phyloP scores from a whole-genome alignment of 2,797 vertebrate genomes.

The Iguana delicatissima region DNA sequence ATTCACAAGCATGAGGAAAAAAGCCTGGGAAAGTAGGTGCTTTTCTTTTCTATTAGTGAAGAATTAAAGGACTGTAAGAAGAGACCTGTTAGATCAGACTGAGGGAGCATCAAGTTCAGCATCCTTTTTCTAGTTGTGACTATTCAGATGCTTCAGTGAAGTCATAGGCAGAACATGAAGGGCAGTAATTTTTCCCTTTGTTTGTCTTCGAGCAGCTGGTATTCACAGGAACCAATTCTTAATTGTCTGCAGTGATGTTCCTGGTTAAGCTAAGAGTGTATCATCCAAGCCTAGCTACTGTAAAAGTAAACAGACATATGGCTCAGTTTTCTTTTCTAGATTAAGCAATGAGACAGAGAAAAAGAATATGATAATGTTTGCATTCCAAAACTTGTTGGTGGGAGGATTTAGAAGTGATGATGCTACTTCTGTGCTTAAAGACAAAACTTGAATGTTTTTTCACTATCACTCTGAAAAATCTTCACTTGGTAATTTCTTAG shows the following conservation, averaged over 20 bases:
- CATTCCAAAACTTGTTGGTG: not conserved
- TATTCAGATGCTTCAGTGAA: not conserved
- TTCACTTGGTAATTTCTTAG: not conserved
- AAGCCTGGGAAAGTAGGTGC: not conserved
- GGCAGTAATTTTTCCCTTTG: not conserved
- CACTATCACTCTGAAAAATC: not conserved
- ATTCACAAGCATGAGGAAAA: not conserved
- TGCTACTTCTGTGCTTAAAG: not conserved
- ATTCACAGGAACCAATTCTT: not conserved
- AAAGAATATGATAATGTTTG: not conserved
- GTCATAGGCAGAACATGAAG: not conserved
- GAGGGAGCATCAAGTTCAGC: not conserved
- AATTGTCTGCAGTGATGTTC: not conserved
- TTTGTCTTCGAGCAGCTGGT: not conserved
- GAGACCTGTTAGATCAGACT: not conserved
- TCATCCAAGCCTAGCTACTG: not conserved
- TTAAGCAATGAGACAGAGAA: not conserved
- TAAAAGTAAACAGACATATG: not conserved
- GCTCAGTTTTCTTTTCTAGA: not conserved
- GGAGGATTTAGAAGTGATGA: not conserved
- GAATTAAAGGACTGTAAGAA: not conserved
- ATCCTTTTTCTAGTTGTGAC: not conserved
- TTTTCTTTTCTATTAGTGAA: not conserved
- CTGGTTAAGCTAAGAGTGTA: not conserved
- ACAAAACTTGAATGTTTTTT: not conserved